Conservation (phyloP, 2,113 vertebrate genomes). For the Camelus bactrianus region DNA sequence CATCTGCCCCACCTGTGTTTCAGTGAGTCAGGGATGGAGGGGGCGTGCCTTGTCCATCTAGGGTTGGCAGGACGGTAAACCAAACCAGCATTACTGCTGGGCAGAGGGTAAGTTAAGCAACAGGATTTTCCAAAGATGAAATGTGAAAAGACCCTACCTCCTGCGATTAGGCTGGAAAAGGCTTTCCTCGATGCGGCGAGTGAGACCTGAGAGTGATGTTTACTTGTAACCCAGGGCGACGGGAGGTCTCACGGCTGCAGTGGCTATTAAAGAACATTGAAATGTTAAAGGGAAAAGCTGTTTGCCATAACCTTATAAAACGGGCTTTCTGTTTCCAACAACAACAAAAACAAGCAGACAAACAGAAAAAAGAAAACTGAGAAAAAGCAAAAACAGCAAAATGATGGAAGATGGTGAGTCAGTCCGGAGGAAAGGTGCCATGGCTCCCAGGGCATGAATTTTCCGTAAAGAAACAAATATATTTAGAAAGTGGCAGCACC, state of each 20-base stretch:
- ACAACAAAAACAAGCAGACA: background rate
- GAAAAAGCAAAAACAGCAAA: background rate
- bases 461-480: background rate
- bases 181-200: background rate
- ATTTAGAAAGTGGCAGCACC: background rate
- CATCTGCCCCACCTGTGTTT: background rate
- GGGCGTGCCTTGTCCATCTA: fast-evolving
- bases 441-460: background rate
- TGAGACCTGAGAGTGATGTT: background rate
- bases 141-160: background rate
- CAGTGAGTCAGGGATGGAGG: background rate
- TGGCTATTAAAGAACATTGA: background rate
- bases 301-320: background rate
- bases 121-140: background rate
- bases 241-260: background rate
- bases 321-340: background rate
- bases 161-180: background rate
- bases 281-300: background rate
- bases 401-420: background rate
- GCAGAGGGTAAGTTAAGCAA: background rate
- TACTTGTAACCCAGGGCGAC: background rate
- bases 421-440: background rate
- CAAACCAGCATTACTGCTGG: background rate
- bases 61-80: background rate
- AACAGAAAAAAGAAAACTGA: background rate